Conservation (phyloP, 2,888 invertebrate species). For the Trichogramma dendrolimi region DNA sequence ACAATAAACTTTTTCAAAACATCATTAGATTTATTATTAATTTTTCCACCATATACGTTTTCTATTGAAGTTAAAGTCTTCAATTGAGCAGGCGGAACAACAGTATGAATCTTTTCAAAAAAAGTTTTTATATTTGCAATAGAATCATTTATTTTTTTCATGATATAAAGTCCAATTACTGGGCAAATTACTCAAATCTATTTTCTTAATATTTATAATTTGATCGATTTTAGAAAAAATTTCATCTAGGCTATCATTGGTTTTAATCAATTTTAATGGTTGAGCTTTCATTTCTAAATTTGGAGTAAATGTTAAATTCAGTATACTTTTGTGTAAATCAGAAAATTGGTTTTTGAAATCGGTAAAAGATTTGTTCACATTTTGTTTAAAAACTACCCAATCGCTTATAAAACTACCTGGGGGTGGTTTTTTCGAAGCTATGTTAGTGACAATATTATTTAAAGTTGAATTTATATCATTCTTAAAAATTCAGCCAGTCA, state of each 20-base stretch:
- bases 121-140: conserved; percentile 9
- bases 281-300: too few species aligned
- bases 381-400: background rate
- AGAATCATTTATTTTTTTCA: conserved; percentile 9
- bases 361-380: conserved; percentile 9
- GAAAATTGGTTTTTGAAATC: conserved; percentile 1
- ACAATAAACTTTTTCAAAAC: too few species aligned
- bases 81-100: too few species aligned
- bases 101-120: too few species aligned
- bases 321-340: too few species aligned
- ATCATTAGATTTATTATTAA: too few species aligned
- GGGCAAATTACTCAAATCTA: background rate
- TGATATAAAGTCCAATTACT: conserved; percentile 16
- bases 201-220: conserved; percentile 11
- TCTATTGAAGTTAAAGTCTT: background rate
- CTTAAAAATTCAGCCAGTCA: conserved; percentile 22
- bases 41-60: background rate
- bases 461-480: conserved; percentile 9
- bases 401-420: background rate
- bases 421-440: background rate
- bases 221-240: too few species aligned
- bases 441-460: background rate
- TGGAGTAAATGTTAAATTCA: too few species aligned
- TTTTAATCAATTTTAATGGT: too few species aligned
- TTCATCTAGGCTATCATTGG: too few species aligned